Percentiles rank a stretch among this genome's conserved stretches.
Evolutionary conservation across 2,888 invertebrate genomes (phyloP).

Genomic region (Tineola bisselliella): DNA sequence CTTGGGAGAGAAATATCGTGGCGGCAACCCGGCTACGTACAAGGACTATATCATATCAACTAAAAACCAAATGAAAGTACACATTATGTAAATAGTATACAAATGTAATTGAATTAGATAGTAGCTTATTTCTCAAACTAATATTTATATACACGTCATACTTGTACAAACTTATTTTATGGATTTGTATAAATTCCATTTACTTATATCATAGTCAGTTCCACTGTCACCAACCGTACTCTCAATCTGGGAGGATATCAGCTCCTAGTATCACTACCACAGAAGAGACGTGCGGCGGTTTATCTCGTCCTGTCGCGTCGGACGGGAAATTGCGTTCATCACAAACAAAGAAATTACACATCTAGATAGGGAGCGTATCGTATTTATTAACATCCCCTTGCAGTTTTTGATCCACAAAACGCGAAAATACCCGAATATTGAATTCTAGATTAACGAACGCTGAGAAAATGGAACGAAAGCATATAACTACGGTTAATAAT

Average conservation of each 20-base stretch:
- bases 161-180: too few species aligned
- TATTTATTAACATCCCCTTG: not conserved
- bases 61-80: not conserved
- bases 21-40: constrained; percentile 21
- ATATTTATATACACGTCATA: too few species aligned
- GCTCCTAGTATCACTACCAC: not conserved
- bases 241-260: not conserved
- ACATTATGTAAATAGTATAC: too few species aligned
- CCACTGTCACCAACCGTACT: not conserved
- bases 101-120: too few species aligned
- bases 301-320: constrained; percentile 26
- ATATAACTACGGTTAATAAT: not conserved
- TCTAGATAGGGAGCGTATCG: constrained; percentile 35
- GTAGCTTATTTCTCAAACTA: too few species aligned
- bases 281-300: not conserved
- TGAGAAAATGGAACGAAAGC: not conserved
- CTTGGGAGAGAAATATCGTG: constrained; percentile 32
- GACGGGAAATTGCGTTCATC: constrained; percentile 56
- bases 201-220: not conserved
- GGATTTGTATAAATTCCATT: too few species aligned
- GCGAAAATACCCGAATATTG: not conserved
- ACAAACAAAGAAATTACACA: constrained; percentile 59
- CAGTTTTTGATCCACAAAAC: not conserved
- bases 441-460: not conserved
- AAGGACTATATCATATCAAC: not conserved